Evolutionary conservation across 2,888 invertebrate genomes (phyloP), one percentile per base, ranked within the genome.

Genomic region (Petrolisthes cinctipes): DNA sequence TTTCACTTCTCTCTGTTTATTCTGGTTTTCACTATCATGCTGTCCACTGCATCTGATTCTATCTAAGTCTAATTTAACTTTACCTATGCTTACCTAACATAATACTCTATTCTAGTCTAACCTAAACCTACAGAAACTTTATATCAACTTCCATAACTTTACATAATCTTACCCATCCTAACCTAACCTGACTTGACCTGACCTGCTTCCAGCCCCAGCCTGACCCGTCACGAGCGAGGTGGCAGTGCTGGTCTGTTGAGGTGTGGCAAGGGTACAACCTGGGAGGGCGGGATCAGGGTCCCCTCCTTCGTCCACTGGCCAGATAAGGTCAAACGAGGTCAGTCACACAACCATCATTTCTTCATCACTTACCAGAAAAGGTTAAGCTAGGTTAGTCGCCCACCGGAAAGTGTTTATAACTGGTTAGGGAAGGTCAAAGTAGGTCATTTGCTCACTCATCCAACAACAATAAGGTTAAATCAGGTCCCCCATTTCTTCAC

Each of bases 241-340:
- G 91, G 91, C 2, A 86, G 91, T 66, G 91, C 91, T 4, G 91
- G 91, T 3, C 81, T 82, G 11, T 85, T 91, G 73, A 85, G 91
- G 37, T 91, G 91, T 76, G 91, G 91, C n/a, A 92, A 92, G 76
- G 91, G 89, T 7, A 92, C 92, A 7, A 91, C 91, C 0, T 92
- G 91, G 91, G 92, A 92, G 81, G 92, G 91, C 4, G 92, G 92
- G 4, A 91, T 92, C 83, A 86, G 92, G 83, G 91, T 92, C 2
- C 92, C 92, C 7, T 82, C 91, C 75, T 90, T 92, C 79, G 83
- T 91, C 7, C 86, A 90, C 80, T 92, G 91, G 91, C 91, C 91
- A 7, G 78, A 85, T 3, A 73, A 82, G 14, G 80, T 91, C 71
- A 17, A 53, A 4, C 89, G 90, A 37, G 88, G 91, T 86, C 57